Base-by-base conservation (phyloP, 1,140 invertebrate species). In the Eubasilissa regina region DNA sequence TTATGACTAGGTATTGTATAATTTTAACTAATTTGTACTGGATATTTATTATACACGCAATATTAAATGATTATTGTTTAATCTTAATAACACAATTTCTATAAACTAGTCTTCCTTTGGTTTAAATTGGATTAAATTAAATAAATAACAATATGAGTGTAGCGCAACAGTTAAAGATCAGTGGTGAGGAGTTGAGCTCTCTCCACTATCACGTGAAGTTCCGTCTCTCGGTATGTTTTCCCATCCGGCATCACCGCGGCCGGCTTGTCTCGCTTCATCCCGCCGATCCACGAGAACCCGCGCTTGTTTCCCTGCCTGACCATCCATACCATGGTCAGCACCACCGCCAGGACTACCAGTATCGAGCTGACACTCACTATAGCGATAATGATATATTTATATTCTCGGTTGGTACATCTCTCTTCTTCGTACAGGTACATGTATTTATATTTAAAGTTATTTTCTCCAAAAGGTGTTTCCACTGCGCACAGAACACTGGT, bases 141-240 rank as follows among this genome's bases (percentile, higher is more conserved):
- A 15, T 51, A 51, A 51, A 13, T 51, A 51, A 51, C 11, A 51
- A 51, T 51, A 15, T 13, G 3, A 51, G 11, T 8, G 9, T 8
- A 51, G 48, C 11, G n/a, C 48, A 13, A 51, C 9, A 15, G 48
- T 51, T 89, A 95, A 87, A 95, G 91, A 86, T 95, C 93, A 64
- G 94, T 95, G 21, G 94, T 95, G 43, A 96, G 88, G 21, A 95
- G 91, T 85, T 95, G 93, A 10, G 94, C 93, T 84, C 93, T 93
- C 89, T 96, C 95, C 66, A 95, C 93, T 84, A 95, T 93, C 81
- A 95, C 94, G 86, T 95, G 93, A 83, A 96, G 92, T 86, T 96
- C 95, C 3, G 94, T 96, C 87, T 96, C 94, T 84, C 93, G 91
- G 86, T 96, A 96, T 12, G 94, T 93, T 84, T 93, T 91, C 0